A percentile compares a stretch with the other conserved stretches of the same genome.
Conservation (phyloP, 2,888 invertebrate species). For the Anodontia alba region DNA sequence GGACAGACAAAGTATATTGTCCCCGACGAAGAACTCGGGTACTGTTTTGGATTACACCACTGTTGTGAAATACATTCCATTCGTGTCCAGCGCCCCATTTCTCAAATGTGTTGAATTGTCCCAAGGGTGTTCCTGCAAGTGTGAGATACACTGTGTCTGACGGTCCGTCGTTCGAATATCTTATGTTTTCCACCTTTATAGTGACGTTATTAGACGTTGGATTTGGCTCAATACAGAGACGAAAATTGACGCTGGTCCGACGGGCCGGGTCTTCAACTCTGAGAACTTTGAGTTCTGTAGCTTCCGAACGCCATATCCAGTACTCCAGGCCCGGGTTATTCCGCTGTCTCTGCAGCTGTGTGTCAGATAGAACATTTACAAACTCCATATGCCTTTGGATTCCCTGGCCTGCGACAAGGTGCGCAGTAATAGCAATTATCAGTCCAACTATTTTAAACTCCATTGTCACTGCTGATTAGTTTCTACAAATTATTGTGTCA, state of each 20-base stretch:
- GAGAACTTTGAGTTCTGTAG: conserved; percentile 38
- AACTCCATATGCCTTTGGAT: conserved; percentile 50
- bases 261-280: conserved; percentile 35
- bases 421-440: background rate
- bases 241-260: conserved; percentile 33
- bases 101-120: conserved; percentile 28
- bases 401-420: background rate
- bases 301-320: conserved; percentile 49
- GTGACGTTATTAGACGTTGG: conserved; percentile 18
- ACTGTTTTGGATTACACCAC: background rate
- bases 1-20: conserved; percentile 4
- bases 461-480: too few species aligned
- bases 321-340: conserved; percentile 18
- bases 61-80: conserved; percentile 55
- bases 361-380: conserved; percentile 29
- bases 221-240: conserved; percentile 40
- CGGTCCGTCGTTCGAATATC: conserved; percentile 55
- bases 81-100: conserved; percentile 55
- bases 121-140: conserved; percentile 33
- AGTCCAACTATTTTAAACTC: background rate
- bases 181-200: conserved; percentile 40
- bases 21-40: conserved; percentile 9
- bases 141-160: conserved; percentile 38
- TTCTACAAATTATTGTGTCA: too few species aligned
- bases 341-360: conserved; percentile 1